These are phyloP conservation scores for Ophiodon elongatus DNA, from an alignment of 2,113 vertebrate species.

Conservation along the genomic window DNA sequence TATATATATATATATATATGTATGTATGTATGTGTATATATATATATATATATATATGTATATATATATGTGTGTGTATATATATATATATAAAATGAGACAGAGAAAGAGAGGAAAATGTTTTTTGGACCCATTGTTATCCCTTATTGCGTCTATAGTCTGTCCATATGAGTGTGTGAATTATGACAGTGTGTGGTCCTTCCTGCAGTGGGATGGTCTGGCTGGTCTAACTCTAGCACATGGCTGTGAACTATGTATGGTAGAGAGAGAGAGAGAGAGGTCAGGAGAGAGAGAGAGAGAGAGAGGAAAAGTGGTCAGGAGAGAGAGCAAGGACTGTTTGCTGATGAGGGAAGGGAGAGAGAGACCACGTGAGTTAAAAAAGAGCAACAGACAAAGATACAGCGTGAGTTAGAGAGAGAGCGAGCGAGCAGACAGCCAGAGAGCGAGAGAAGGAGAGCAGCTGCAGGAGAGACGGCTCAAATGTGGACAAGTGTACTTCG, in stretches of 20 bases:
- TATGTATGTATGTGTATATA: too few relatives aligned
- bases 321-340: constrained; percentile 23
- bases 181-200: constrained; percentile 20
- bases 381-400: too few relatives aligned
- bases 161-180: constrained; percentile 6
- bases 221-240: constrained; percentile 45
- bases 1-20: too few relatives aligned
- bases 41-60: too few relatives aligned
- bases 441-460: constrained; percentile 41
- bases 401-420: too few relatives aligned
- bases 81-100: neutral
- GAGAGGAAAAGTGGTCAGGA: constrained; percentile 14
- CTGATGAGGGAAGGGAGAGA: constrained; percentile 32
- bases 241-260: constrained; percentile 71
- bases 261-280: too few relatives aligned
- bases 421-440: constrained; percentile 36
- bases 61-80: too few relatives aligned
- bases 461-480: constrained; percentile 68
- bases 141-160: neutral
- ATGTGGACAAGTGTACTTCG: constrained; percentile 83
- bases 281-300: constrained; percentile 23
- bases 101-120: neutral
- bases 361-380: too few relatives aligned
- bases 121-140: neutral
- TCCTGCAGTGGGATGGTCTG: constrained; percentile 19